Conservation (phyloP, 2,113 vertebrate genomes). For the Anoplopoma fimbria region DNA sequence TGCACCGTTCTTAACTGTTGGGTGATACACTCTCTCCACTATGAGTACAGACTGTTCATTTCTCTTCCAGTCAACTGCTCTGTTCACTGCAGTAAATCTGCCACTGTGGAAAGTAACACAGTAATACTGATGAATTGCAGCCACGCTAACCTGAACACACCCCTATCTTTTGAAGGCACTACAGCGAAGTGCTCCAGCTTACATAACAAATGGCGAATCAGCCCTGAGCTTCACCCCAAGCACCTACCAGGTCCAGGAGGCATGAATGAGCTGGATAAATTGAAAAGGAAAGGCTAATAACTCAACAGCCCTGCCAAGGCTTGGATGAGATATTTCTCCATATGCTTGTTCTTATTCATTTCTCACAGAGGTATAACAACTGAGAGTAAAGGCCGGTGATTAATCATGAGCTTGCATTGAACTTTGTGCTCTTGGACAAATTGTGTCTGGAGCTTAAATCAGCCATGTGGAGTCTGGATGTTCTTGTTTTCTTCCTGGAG, state of each 20-base stretch:
- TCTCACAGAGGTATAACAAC: slow-evolving; percentile 50
- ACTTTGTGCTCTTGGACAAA: slow-evolving; percentile 31
- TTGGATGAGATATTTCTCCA: slow-evolving; percentile 46
- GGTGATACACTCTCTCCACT: slow-evolving; percentile 57
- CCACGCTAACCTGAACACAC: slow-evolving; percentile 51
- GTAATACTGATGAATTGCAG: slow-evolving; percentile 77
- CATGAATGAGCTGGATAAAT: slow-evolving; percentile 48
- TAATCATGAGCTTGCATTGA: slow-evolving; percentile 47
- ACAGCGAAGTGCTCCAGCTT: slow-evolving; percentile 41
- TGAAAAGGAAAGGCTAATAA: slow-evolving; percentile 64
- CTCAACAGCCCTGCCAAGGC: slow-evolving; percentile 47
- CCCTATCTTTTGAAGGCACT: slow-evolving; percentile 42
- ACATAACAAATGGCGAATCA: slow-evolving; percentile 70
- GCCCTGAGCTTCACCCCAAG: slow-evolving; percentile 39
- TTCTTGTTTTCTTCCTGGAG: slow-evolving; percentile 29
- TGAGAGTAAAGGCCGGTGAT: slow-evolving; percentile 48
- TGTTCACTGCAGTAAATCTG: slow-evolving; percentile 69
- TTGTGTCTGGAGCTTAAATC: slow-evolving; percentile 46
- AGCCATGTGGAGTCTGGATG: slow-evolving; percentile 19
- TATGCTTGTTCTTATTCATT: slow-evolving; percentile 55
- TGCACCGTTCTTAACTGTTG: slow-evolving; percentile 32
- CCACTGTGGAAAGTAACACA: slow-evolving; percentile 56
- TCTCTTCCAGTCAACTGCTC: slow-evolving; percentile 67
- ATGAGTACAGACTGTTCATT: slow-evolving; percentile 67
- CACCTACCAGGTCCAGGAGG: slow-evolving; percentile 26